Percentiles rank a stretch among this genome's conserved stretches.
Conservation (phyloP, 2,888 invertebrate genomes). For the Corbicula japonica region DNA sequence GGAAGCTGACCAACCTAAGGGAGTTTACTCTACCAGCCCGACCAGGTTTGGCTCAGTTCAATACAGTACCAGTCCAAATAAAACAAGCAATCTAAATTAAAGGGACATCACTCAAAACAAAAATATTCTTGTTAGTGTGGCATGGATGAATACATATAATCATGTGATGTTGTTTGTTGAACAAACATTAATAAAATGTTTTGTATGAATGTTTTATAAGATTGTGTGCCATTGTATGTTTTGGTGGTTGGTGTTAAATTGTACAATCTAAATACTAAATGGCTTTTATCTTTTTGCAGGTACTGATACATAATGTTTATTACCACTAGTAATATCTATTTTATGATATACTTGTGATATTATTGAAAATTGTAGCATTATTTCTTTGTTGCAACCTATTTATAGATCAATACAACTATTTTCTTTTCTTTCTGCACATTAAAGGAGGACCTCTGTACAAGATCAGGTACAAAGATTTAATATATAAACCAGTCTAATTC, state of each 20-base stretch:
- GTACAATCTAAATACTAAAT: background rate
- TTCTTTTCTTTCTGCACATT: background rate
- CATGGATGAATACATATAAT: background rate
- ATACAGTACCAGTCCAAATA: constrained; percentile 38
- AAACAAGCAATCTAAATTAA: constrained; percentile 31
- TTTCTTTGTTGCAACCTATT: too few species aligned
- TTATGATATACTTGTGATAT: background rate
- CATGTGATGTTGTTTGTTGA: background rate
- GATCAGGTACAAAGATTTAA: background rate
- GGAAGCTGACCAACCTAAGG: constrained; percentile 85
- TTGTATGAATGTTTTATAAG: background rate
- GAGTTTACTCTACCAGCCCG: constrained; percentile 83
- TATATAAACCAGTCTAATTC: background rate
- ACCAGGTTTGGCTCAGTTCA: constrained; percentile 70
- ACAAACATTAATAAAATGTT: constrained; percentile 1
- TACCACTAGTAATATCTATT: too few species aligned
- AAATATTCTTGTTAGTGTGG: constrained; percentile 3
- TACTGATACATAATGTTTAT: too few species aligned
- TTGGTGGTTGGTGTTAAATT: background rate
- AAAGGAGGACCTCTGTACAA: background rate
- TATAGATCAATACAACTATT: background rate
- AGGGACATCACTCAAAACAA: background rate
- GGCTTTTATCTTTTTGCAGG: background rate
- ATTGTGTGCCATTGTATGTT: background rate
- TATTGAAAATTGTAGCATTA: background rate